These are phyloP conservation scores for Drosophila sordidula DNA, from an alignment of 2,888 invertebrate genomes.

Conservation along the genomic window DNA sequence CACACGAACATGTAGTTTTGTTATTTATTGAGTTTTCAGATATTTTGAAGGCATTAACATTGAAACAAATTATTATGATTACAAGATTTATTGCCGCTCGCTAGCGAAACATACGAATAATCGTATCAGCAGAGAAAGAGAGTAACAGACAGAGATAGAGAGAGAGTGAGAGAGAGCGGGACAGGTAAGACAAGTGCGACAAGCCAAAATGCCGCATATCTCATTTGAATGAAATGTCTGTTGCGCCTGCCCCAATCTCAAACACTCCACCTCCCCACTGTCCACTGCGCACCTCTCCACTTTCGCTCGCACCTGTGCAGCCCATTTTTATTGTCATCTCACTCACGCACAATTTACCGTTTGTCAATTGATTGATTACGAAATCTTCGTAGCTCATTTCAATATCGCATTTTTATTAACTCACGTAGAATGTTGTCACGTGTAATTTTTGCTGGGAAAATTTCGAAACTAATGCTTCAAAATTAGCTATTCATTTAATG, in stretches of 20 bases:
- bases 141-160: constrained; percentile 1
- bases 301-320: constrained; percentile 2
- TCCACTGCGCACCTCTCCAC: constrained; percentile 2
- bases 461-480: constrained; percentile 8
- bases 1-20: constrained; percentile 83
- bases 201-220: constrained; percentile 46
- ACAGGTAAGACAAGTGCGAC: constrained; percentile 29
- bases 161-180: constrained; percentile 1
- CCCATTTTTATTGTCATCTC: constrained; percentile 31
- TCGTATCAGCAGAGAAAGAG: constrained; percentile 44
- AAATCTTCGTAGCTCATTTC: constrained; percentile 39
- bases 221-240: constrained; percentile 63
- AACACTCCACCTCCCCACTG: constrained; percentile 1
- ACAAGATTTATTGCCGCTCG: constrained; percentile 81
- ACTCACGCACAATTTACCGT: constrained; percentile 55
- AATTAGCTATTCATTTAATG: background rate
- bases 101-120: constrained; percentile 75
- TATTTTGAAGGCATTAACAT: constrained; percentile 84
- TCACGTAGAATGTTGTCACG: constrained; percentile 36
- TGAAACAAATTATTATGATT: constrained; percentile 84
- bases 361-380: constrained; percentile 61
- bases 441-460: constrained; percentile 17
- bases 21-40: constrained; percentile 84
- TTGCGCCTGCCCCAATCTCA: constrained; percentile 25
- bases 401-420: constrained; percentile 19